Percentiles rank a stretch among this genome's conserved stretches.
Conservation (phyloP, 1,140 invertebrate genomes). For the Hylaeus volcanicus region DNA sequence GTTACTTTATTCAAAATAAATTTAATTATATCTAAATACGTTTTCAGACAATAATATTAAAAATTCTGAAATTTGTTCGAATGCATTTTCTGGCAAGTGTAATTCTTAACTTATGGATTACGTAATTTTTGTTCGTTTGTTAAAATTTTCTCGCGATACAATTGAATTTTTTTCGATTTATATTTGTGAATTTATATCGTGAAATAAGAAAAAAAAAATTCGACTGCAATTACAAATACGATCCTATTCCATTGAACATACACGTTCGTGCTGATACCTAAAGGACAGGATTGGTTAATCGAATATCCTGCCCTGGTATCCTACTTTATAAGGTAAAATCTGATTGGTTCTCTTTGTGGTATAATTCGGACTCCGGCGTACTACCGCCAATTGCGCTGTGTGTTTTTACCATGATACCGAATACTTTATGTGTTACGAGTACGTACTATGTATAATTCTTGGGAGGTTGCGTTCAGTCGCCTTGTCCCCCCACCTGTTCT, state of each 20-base stretch:
- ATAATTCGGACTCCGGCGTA: conserved; percentile 78
- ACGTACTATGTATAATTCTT: conserved; percentile 40
- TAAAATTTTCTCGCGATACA: background rate
- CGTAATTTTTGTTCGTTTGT: background rate
- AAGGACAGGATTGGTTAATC: conserved; percentile 82
- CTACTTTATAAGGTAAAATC: conserved; percentile 83
- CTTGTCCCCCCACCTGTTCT: conserved; percentile 20
- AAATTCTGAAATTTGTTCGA: background rate
- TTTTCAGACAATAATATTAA: background rate
- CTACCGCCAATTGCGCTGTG: conserved; percentile 77
- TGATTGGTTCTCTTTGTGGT: conserved; percentile 83
- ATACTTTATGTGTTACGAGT: conserved; percentile 68
- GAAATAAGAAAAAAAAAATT: conserved; percentile 6
- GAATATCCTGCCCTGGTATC: conserved; percentile 82
- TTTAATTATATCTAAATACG: background rate
- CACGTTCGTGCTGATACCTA: conserved; percentile 72
- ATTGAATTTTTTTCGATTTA: background rate
- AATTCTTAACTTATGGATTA: background rate
- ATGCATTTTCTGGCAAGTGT: background rate
- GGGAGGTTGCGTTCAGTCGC: conserved; percentile 40
- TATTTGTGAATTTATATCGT: background rate
- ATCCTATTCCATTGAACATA: conserved; percentile 43
- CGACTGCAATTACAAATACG: conserved; percentile 9
- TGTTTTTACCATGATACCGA: conserved; percentile 74
- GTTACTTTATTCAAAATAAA: background rate